Conservation (phyloP, 1,140 invertebrate species). For the Dendroctonus ponderosae region DNA sequence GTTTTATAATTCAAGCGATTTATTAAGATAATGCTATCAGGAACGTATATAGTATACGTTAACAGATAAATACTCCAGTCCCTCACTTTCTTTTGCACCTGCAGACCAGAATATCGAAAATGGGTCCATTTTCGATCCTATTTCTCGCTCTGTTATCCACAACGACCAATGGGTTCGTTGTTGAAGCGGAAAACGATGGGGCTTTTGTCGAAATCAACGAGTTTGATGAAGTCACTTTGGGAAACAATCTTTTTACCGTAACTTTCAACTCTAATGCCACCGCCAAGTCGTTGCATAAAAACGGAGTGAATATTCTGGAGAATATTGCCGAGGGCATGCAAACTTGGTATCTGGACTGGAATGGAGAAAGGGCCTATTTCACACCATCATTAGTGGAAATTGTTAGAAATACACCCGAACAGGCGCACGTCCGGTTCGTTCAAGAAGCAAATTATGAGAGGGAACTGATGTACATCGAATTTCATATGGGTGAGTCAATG, state of each 20-base stretch:
- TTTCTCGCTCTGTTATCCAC: too few relatives aligned
- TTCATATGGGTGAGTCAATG: slow-evolving; percentile 9
- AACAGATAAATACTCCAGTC: too few relatives aligned
- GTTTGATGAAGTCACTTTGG: not conserved
- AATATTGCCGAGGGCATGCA: slow-evolving; percentile 7
- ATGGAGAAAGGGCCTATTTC: slow-evolving; percentile 20
- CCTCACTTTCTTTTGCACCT: too few relatives aligned
- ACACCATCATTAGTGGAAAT: not conserved
- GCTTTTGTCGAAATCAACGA: slow-evolving; percentile 4
- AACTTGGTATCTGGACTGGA: slow-evolving; percentile 20
- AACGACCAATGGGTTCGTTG: too few relatives aligned
- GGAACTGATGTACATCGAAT: slow-evolving; percentile 13
- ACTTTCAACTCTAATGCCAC: slow-evolving; percentile 9
- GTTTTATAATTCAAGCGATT: too few relatives aligned
- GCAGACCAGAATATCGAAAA: too few relatives aligned
- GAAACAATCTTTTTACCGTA: slow-evolving; percentile 11
- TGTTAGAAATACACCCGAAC: slow-evolving; percentile 12
- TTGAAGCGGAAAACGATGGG: not conserved
- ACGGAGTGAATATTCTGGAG: slow-evolving; percentile 7
- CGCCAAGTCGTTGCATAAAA: slow-evolving; percentile 3
- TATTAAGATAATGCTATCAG: too few relatives aligned
- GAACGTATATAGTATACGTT: too few relatives aligned
- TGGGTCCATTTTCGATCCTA: too few relatives aligned
- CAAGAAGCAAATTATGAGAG: slow-evolving; percentile 1
- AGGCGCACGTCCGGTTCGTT: slow-evolving; percentile 8